Conservation (phyloP, 2,888 invertebrate genomes). For the Apantesis nais region DNA sequence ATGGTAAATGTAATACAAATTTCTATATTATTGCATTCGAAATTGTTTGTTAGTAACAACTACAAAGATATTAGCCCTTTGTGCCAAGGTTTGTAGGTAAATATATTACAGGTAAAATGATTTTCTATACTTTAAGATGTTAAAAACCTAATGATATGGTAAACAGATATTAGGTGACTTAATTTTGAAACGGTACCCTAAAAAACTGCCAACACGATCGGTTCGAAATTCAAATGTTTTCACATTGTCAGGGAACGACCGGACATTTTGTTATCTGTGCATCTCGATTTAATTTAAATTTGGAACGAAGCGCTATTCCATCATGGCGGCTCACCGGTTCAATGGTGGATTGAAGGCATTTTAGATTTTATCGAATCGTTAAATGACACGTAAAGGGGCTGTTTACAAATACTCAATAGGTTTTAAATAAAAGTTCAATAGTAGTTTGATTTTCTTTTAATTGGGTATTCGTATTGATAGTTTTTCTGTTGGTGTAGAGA, state of each 20-base stretch:
- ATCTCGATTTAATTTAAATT: constrained; percentile 64
- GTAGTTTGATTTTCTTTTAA: constrained; percentile 28
- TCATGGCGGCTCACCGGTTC: constrained; percentile 24
- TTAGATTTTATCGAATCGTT: constrained; percentile 55
- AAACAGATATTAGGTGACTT: not conserved
- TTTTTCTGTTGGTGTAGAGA: not conserved
- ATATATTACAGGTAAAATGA: not conserved
- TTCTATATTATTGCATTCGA: not conserved
- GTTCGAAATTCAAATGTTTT: constrained; percentile 48
- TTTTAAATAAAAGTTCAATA: constrained; percentile 31
- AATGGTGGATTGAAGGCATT: constrained; percentile 49
- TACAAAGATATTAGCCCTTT: not conserved
- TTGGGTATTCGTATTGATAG: constrained; percentile 1
- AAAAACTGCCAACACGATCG: constrained; percentile 28
- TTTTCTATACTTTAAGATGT: not conserved
- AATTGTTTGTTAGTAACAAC: too few species aligned
- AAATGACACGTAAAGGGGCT: constrained; percentile 69
- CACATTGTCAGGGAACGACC: constrained; percentile 67
- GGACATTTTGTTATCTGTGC: constrained; percentile 76
- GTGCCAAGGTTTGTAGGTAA: not conserved
- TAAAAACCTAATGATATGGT: not conserved
- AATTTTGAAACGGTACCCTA: constrained; percentile 35
- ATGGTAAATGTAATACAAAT: too few species aligned
- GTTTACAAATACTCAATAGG: constrained; percentile 58
- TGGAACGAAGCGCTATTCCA: constrained; percentile 65